Conservation (phyloP, 2,888 invertebrate species). For the Microplitis manilae region DNA sequence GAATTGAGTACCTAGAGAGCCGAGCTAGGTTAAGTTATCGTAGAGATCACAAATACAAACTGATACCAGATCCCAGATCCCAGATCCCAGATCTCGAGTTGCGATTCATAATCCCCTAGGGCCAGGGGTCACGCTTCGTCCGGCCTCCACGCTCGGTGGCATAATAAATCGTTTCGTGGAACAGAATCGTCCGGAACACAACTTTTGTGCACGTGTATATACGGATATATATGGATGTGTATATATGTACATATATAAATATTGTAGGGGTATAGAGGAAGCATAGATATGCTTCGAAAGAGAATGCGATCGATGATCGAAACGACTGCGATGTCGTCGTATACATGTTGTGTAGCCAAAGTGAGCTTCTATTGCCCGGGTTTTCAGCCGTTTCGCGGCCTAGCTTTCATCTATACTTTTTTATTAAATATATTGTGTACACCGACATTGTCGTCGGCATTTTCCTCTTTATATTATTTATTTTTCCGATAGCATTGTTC, state of each 20-base stretch:
- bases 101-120: conserved; percentile 64
- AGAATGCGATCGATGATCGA: conserved; percentile 24
- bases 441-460: neutral
- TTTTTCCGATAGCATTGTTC: neutral
- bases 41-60: neutral
- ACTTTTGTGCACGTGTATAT: conserved; percentile 57
- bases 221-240: too few species aligned
- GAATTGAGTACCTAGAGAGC: neutral
- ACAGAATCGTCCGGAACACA: conserved; percentile 68
- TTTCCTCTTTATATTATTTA: neutral
- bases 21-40: neutral
- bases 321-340: conserved; percentile 2
- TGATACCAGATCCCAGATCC: conserved; percentile 30
- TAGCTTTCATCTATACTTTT: neutral
- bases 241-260: neutral
- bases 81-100: conserved; percentile 49
- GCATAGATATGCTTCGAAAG: neutral
- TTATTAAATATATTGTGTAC: neutral
- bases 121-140: conserved; percentile 65
- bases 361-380: conserved; percentile 6
- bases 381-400: neutral
- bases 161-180: conserved; percentile 70
- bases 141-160: conserved; percentile 60
- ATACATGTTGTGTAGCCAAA: neutral
- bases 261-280: neutral